These are phyloP conservation scores for Dicranocentrus wangi DNA, from an alignment of 2,888 invertebrate genomes.

Conservation along the genomic window DNA sequence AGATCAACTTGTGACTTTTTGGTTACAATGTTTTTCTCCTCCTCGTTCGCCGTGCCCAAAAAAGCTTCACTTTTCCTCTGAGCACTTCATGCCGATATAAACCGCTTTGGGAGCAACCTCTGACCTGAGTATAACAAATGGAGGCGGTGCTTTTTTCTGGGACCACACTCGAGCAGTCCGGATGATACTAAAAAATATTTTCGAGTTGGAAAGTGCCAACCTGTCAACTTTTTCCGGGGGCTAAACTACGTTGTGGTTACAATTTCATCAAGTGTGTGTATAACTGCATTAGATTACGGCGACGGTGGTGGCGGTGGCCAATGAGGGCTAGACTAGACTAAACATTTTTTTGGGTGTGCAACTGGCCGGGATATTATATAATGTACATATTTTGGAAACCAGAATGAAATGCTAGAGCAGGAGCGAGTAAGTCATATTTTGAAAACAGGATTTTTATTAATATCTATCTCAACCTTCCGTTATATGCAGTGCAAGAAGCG, in stretches of 20 bases:
- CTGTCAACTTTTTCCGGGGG: constrained; percentile 44
- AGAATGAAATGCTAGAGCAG: no score
- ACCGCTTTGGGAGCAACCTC: constrained; percentile 1
- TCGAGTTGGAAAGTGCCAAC: constrained; percentile 39
- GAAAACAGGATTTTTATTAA: constrained; percentile 26
- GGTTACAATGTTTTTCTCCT: constrained; percentile 42
- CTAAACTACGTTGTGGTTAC: constrained; percentile 46
- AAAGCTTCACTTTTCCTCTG: not conserved
- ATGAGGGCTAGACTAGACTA: no score
- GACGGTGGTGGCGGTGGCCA: no score
- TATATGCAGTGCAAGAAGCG: no score
- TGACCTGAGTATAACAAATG: constrained; percentile 13
- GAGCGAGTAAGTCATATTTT: no score
- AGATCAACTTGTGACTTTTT: constrained; percentile 68
- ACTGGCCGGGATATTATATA: no score
- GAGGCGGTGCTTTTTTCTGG: not conserved
- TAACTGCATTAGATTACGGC: no score
- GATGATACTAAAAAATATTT: constrained; percentile 22
- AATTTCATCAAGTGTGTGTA: constrained; percentile 37
- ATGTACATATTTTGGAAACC: no score
- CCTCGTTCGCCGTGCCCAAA: not conserved
- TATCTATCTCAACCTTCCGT: constrained; percentile 27
- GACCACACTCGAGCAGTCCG: not conserved
- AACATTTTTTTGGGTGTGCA: no score
- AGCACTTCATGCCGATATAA: not conserved